Conservation (phyloP, 2,113 vertebrate genomes). For the Notechis scutatus region DNA sequence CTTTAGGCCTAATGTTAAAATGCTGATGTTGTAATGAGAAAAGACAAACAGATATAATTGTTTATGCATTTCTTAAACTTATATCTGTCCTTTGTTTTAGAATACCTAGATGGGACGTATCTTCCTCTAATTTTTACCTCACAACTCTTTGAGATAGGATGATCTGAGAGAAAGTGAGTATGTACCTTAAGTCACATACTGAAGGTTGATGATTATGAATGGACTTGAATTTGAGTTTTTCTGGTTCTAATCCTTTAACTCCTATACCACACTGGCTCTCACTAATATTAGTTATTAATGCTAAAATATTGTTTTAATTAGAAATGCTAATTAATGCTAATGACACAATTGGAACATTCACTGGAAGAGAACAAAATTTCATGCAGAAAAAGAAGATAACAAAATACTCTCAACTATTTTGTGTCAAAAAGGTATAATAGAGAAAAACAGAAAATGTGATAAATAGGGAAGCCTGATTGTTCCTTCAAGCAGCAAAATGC, state of each 20-base stretch:
- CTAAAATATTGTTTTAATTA: constrained; percentile 62
- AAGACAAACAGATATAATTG: constrained; percentile 47
- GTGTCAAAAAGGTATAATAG: constrained; percentile 56
- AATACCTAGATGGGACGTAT: neutral
- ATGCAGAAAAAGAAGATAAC: constrained; percentile 59
- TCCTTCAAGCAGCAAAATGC: constrained; percentile 59
- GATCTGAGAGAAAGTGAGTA: neutral
- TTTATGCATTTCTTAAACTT: neutral
- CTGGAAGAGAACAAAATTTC: constrained; percentile 46
- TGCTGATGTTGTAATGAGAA: constrained; percentile 45
- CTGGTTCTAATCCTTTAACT: neutral
- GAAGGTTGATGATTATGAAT: neutral
- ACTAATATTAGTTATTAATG: constrained; percentile 41
- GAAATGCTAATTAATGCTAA: constrained; percentile 48
- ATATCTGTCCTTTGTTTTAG: neutral
- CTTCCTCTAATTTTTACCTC: neutral
- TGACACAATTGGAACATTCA: constrained; percentile 47
- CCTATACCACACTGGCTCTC: neutral
- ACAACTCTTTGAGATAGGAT: neutral
- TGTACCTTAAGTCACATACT: neutral
- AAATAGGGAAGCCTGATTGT: constrained; percentile 58
- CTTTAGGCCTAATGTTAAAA: neutral
- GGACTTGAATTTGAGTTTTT: neutral
- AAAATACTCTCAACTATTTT: constrained; percentile 50
- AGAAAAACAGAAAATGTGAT: constrained; percentile 53